These are phyloP conservation scores for Plotosus lineatus DNA, from an alignment of 2,113 vertebrate genomes.

Conservation along the genomic window DNA sequence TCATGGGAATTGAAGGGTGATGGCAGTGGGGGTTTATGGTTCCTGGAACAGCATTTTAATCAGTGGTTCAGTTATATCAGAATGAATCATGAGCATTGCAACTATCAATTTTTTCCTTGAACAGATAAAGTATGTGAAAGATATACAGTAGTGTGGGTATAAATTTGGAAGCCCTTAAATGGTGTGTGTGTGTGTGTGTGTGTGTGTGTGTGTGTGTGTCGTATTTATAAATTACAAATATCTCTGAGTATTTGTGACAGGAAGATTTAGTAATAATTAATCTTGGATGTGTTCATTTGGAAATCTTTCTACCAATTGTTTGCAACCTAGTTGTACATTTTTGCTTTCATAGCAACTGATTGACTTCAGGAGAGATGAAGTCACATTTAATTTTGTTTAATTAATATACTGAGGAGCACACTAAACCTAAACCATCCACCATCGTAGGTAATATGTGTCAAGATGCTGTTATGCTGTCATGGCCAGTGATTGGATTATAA, in stretches of 20 bases:
- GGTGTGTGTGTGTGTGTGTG: neutral
- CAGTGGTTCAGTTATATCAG: neutral
- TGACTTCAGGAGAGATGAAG: neutral
- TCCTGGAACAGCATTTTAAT: conserved; percentile 3
- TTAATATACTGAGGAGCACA: neutral
- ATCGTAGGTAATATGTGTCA: neutral
- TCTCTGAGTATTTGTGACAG: neutral
- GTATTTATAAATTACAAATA: neutral
- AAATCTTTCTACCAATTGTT: neutral
- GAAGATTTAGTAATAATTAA: conserved; percentile 5
- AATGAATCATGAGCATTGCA: neutral
- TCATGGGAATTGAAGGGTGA: neutral
- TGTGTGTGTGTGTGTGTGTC: neutral
- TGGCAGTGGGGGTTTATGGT: neutral
- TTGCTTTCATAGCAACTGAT: neutral
- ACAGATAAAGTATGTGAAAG: neutral
- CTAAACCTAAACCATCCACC: neutral
- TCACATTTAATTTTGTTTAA: neutral
- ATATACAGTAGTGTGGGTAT: neutral
- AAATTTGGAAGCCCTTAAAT: neutral
- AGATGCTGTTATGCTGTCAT: neutral
- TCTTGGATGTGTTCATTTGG: conserved; percentile 29
- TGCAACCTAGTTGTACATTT: neutral
- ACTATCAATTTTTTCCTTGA: neutral
- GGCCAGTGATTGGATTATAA: neutral